Percentiles rank a stretch among this genome's conserved stretches.
Conservation (phyloP, 2,113 vertebrate species). For the Perca schrenkii region DNA sequence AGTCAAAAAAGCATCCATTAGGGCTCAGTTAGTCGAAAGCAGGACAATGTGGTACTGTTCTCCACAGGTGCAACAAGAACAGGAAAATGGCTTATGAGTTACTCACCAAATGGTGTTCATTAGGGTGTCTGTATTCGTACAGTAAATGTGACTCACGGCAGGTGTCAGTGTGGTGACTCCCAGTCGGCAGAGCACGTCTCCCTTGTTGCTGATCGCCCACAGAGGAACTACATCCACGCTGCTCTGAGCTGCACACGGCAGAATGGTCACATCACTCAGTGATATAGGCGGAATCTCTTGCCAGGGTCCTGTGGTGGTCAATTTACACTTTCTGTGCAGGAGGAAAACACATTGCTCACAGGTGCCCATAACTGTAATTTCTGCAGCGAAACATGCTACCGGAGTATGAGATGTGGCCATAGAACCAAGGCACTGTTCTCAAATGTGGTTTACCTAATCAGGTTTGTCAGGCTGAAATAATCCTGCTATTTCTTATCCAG, state of each 20-base stretch:
- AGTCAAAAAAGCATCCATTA: not conserved
- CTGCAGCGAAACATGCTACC: not conserved
- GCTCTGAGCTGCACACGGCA: slow-evolving; percentile 82
- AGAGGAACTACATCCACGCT: slow-evolving; percentile 85
- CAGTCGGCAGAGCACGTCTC: slow-evolving; percentile 95
- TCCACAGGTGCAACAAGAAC: not conserved
- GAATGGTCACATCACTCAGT: slow-evolving; percentile 92
- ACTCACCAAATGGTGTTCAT: not conserved
- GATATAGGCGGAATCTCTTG: slow-evolving; percentile 92
- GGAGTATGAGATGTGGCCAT: not conserved
- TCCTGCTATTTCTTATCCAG: not conserved
- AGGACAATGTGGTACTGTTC: not conserved
- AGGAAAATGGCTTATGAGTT: not conserved
- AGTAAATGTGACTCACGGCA: slow-evolving; percentile 84
- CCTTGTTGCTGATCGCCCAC: slow-evolving; percentile 97
- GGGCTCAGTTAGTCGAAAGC: no score
- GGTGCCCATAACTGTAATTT: not conserved
- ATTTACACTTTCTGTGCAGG: slow-evolving; percentile 91
- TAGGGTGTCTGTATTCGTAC: not conserved
- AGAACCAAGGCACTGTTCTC: no score
- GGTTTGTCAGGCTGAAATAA: not conserved
- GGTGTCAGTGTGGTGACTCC: slow-evolving; percentile 90
- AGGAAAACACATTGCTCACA: slow-evolving; percentile 5
- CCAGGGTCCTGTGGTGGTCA: slow-evolving; percentile 95
- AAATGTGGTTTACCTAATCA: not conserved